Conservation (phyloP, 2,113 vertebrate species). For the Chionomys nivalis region DNA sequence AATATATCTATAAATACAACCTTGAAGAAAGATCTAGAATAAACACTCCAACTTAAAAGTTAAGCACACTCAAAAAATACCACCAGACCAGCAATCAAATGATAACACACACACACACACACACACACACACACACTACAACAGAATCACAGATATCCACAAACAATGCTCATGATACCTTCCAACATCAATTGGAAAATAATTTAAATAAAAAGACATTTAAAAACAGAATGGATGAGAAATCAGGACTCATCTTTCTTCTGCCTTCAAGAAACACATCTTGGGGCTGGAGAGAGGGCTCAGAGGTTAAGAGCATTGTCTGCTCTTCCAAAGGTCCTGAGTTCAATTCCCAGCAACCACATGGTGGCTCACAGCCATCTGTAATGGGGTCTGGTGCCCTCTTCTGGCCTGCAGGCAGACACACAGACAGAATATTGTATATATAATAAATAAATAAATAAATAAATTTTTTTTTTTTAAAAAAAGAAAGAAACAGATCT, state of each 20-base stretch:
- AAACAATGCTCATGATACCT: not conserved
- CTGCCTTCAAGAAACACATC: not conserved
- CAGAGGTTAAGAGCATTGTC: no score
- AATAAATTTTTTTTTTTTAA: no score
- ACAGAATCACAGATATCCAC: not conserved
- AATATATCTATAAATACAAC: not conserved
- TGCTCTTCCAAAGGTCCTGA: no score
- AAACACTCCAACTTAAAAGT: not conserved
- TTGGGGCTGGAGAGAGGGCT: no score
- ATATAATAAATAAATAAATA: no score
- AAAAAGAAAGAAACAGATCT: not conserved
- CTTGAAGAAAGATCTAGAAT: not conserved
- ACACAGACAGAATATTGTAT: no score
- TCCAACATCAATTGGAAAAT: not conserved
- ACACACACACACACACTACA: no score
- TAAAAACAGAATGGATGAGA: not conserved
- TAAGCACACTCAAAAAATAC: not conserved
- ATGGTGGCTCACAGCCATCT: no score
- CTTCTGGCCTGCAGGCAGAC: no score
- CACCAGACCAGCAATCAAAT: not conserved
- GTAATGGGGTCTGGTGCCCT: no score
- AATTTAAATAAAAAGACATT: not conserved
- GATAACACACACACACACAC: no score
- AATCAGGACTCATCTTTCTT: not conserved
- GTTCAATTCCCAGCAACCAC: no score